These are phyloP conservation scores for Gasterosteus nipponicus DNA, from an alignment of 2,113 vertebrate genomes.

Conservation along the genomic window DNA sequence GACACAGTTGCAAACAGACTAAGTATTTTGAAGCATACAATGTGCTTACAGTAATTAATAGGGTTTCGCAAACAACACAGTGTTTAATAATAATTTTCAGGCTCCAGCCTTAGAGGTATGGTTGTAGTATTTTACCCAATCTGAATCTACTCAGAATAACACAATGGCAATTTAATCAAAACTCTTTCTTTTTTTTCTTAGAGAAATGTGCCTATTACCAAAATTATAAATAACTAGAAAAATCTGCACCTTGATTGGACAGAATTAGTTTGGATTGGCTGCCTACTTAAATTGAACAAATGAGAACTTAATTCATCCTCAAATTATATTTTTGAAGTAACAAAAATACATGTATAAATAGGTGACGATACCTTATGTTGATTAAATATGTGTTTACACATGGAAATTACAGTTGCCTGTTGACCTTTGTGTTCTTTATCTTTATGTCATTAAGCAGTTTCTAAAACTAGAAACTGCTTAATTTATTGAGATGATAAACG, in stretches of 20 bases:
- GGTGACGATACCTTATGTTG: neutral
- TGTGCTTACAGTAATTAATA: neutral
- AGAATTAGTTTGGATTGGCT: neutral
- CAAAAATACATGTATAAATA: neutral
- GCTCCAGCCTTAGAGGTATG: neutral
- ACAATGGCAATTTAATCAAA: neutral
- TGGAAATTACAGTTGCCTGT: neutral
- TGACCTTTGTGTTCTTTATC: neutral
- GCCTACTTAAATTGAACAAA: neutral
- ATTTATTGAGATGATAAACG: neutral
- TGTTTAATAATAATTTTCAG: neutral
- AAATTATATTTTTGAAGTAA: neutral
- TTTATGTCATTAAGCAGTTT: neutral
- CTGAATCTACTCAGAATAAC: neutral
- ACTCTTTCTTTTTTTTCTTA: neutral
- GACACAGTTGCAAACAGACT: neutral
- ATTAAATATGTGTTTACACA: neutral
- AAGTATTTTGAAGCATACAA: neutral
- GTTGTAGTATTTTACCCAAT: neutral
- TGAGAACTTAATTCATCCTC: neutral
- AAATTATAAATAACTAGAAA: neutral
- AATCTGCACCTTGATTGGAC: neutral
- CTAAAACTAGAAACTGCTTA: neutral
- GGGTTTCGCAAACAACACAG: too few species aligned
- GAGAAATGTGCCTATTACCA: neutral